Base-by-base conservation (phyloP, 1,140 invertebrate species). In the Drosophila pseudoananassae region DNA sequence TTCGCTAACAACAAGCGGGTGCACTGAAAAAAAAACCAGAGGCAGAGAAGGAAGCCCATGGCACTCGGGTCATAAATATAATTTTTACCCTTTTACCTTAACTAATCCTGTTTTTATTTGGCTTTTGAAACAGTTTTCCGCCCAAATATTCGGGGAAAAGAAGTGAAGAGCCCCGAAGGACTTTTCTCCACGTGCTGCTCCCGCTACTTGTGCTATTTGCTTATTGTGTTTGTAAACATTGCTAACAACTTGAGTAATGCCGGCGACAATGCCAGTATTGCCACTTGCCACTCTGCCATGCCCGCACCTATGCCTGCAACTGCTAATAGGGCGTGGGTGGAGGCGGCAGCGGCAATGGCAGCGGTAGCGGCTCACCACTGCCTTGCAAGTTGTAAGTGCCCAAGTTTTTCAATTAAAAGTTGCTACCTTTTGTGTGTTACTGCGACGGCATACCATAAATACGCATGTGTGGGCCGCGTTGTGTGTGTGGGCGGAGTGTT, bases 321-420 rank as follows among this genome's bases (percentile, higher is more conserved):
- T 72, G 75, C 74, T 85, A 85, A 82, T 85, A 87, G 72, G 57
- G 61, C 12, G 54, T 9, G 53, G 14, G 54, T 8, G 43, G 51
- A 57, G 64, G 47, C 31, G 33, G 10, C 33, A 12, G 33, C 4
- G 10, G 33, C 33, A 12, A 10, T 3, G 33, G 33, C 10, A 9
- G 31, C 8, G 33, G 33, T 4, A n/a, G 33, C 33, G 33, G 33
- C 15, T 46, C 15, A 29, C 46, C 49, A 40, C 27, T 63, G 82
- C 61, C 75, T 56, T 53, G 82, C 82, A 87, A 88, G 75, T 87
- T 87, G 83, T 88, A 87, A 87, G 82, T 88, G 83, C 82, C 81
- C 82, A 87, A 87, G 83, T 87, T 87, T 87, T 87, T 87, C 83
- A 87, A 87, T 88, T 87, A 88, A 88, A 87, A 87, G 84, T 88